Base-by-base conservation (phyloP, 1,140 invertebrate species). In the Battus philenor region DNA sequence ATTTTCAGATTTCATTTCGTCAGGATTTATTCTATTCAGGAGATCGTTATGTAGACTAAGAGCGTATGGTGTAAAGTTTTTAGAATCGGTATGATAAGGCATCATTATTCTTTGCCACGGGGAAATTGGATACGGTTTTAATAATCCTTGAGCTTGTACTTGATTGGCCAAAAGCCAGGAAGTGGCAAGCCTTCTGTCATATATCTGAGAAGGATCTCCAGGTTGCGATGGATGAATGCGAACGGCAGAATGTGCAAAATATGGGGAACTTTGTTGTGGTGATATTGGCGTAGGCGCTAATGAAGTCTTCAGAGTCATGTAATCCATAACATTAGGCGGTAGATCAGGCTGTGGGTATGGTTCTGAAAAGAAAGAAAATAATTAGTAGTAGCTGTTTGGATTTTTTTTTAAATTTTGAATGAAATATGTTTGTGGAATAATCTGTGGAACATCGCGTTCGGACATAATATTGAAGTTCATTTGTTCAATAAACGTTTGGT, bases 71-170 rank as follows among this genome's bases (percentile, higher is more conserved):
- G 68, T 57, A 20, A 82, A 82, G 31, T 71, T 75, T 56, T 86
- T 84, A 1, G 67, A 49, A 44, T 86, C 81, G 4, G 67, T 49
- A 30, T 71, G 80, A 58, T 86, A 88, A 0, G 86, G 86, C 54
- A 88, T 72, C 71, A 89, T 87, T 12, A 88, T 79, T 49, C 86
- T 80, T 18, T 88, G 86, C 88, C 88, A 90, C 0, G 83, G 79
- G 1, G 77, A 74, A 20, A 79, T 84, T 1, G 73, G 86, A 58
- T 75, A 85, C 4, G 85, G 79, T 54, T 80, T 86, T 1, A 82
- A 59, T 0, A 81, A 64, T 0, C 67, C 76, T 53, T 83, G 80
- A 0, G 71, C 75, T 71, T 74, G 84, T 15, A 79, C 77, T 56
- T 86, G 81, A 22, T 88, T 88, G 6, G 87, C 81, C 20, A 89